A percentile compares a stretch with the other conserved stretches of the same genome.
These are phyloP conservation scores for Styela clava DNA, from an alignment of 23 tunicate genomes.

Conservation along the genomic window DNA sequence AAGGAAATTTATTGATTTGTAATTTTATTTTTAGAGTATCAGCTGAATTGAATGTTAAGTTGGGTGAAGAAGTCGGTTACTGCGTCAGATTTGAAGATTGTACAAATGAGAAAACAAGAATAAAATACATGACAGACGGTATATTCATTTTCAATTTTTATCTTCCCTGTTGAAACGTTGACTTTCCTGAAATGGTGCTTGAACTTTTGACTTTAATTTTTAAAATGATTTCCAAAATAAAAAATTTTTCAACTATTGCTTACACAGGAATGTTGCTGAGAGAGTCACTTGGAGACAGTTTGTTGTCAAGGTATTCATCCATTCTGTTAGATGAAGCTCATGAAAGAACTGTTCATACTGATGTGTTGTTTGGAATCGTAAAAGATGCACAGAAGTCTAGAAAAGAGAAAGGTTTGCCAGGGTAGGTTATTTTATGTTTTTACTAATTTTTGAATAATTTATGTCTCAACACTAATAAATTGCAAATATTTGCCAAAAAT, in stretches of 20 bases:
- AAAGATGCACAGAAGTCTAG: constrained; percentile 70
- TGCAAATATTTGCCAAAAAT: no score
- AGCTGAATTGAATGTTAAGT: constrained; percentile 42
- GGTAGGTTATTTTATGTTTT: no score
- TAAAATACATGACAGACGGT: constrained; percentile 96
- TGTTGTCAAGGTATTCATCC: constrained; percentile 51
- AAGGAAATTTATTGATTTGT: no score
- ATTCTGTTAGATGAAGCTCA: constrained; percentile 94
- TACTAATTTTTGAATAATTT: no score
- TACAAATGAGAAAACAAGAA: constrained; percentile 58
- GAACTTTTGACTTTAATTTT: no score
- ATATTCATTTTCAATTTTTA: background rate
- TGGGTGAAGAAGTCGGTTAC: constrained; percentile 77
- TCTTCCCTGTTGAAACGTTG: no score
- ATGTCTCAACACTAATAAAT: no score
- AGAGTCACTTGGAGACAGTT: constrained; percentile 85
- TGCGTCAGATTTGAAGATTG: constrained; percentile 89
- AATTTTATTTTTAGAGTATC: constrained; percentile 43
- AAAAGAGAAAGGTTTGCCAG: constrained; percentile 11
- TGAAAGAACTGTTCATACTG: constrained; percentile 90
- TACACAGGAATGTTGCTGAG: constrained; percentile 62
- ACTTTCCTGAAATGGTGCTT: no score
- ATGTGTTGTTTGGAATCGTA: constrained; percentile 81
- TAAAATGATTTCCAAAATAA: no score
- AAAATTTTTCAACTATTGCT: no score